Conservation (phyloP, 2,888 invertebrate genomes). For the Harpalus rufipes region DNA sequence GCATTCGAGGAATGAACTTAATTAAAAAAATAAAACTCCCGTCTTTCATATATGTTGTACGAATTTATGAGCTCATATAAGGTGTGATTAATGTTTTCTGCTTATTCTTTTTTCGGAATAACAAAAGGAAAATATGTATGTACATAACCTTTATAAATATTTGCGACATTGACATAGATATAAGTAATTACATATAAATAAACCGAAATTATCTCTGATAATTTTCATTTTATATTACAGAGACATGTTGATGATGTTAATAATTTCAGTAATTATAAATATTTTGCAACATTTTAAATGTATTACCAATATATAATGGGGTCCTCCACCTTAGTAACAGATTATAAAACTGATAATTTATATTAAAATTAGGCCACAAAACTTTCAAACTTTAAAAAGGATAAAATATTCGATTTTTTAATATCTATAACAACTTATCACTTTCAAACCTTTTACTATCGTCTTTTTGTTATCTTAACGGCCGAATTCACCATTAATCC, state of each 20-base stretch:
- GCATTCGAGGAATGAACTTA: slow-evolving; percentile 4
- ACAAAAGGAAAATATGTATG: slow-evolving; percentile 28
- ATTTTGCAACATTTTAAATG: not conserved
- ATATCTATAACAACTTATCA: too few species aligned
- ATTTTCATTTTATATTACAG: not conserved
- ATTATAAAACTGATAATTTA: too few species aligned
- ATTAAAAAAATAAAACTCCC: slow-evolving; percentile 3
- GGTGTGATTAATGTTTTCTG: slow-evolving; percentile 8
- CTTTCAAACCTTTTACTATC: too few species aligned
- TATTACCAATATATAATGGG: not conserved
- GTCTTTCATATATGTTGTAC: slow-evolving; percentile 3
- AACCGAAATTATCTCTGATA: not conserved
- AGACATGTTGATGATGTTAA: not conserved
- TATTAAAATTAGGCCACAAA: too few species aligned
- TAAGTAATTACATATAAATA: not conserved
- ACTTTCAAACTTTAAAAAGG: too few species aligned
- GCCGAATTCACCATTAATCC: too few species aligned
- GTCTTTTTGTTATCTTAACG: too few species aligned
- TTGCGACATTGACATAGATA: slow-evolving; percentile 30
- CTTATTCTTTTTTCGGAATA: slow-evolving; percentile 1
- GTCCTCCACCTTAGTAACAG: too few species aligned
- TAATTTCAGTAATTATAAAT: too few species aligned
- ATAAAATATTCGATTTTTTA: too few species aligned
- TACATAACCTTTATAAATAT: slow-evolving; percentile 17
- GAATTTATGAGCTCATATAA: slow-evolving; percentile 19